These are phyloP conservation scores for Hybognathus amarus DNA, from an alignment of 2,797 vertebrate species.

Conservation along the genomic window DNA sequence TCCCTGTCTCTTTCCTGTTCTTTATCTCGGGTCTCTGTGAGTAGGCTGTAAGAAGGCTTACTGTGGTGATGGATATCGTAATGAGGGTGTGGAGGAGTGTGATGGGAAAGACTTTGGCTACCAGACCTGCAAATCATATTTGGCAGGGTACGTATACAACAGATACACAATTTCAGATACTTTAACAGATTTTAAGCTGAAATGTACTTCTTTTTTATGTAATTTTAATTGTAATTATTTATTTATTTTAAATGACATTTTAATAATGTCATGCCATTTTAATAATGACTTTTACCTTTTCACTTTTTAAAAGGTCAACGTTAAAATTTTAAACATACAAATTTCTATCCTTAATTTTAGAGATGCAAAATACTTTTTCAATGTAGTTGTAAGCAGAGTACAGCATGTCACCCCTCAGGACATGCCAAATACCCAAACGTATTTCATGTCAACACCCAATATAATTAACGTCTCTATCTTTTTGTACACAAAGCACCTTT, in stretches of 20 bases:
- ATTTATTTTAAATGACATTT: background rate
- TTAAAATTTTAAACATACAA: background rate
- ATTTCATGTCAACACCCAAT: background rate
- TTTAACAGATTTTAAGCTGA: background rate
- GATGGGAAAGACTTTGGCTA: slow-evolving; percentile 96
- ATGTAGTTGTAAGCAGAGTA: background rate
- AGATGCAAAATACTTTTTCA: background rate
- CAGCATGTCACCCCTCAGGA: background rate
- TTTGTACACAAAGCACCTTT: slow-evolving; percentile 81
- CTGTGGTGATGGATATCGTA: slow-evolving; percentile 93
- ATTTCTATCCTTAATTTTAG: background rate
- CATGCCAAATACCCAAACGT: background rate
- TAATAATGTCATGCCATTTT: background rate
- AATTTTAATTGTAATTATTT: background rate
- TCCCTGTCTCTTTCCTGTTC: slow-evolving; percentile 13
- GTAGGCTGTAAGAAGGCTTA: slow-evolving; percentile 91
- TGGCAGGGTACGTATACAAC: slow-evolving; percentile 85
- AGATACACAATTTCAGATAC: background rate
- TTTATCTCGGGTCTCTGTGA: slow-evolving; percentile 6
- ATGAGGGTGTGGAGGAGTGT: slow-evolving; percentile 91
- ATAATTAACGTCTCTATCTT: background rate
- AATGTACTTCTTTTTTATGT: background rate
- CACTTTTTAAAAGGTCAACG: background rate
- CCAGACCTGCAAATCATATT: slow-evolving; percentile 94
- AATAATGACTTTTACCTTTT: background rate